A percentile compares a stretch with the other conserved stretches of the same genome.
Conservation (phyloP, 2,113 vertebrate species). For the Ptilonorhynchus violaceus region DNA sequence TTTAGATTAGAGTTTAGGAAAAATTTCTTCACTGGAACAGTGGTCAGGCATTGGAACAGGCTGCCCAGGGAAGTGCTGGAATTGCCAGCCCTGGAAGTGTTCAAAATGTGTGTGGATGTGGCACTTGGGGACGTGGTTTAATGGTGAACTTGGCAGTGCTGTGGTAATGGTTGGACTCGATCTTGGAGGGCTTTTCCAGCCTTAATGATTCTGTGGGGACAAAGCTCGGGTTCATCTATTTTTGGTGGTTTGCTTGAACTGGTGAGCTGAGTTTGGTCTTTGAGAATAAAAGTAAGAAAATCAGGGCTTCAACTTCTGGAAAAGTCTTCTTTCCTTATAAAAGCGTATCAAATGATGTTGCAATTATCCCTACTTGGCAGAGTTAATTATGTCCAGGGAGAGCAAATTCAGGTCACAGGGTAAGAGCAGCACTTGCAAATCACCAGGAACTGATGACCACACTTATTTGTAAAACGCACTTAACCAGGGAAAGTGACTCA, state of each 20-base stretch:
- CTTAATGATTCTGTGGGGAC: not conserved
- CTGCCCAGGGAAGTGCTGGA: not conserved
- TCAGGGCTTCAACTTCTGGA: not conserved
- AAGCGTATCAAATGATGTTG: not conserved
- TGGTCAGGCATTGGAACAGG: not conserved
- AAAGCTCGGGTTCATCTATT: not conserved
- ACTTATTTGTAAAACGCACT: not conserved
- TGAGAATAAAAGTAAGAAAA: not conserved
- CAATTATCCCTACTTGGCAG: slow-evolving; percentile 29
- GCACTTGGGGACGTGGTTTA: not conserved
- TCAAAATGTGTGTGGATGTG: not conserved
- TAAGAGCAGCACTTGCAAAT: not conserved
- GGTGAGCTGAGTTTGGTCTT: not conserved
- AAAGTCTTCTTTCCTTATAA: not conserved
- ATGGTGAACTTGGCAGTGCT: not conserved
- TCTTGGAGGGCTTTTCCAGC: not conserved
- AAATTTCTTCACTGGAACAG: not conserved
- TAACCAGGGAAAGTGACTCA: slow-evolving; percentile 44
- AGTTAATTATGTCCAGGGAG: slow-evolving; percentile 49
- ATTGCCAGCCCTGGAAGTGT: not conserved
- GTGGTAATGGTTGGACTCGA: accelerated
- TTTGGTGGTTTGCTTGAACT: not conserved
- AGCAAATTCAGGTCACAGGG: slow-evolving; percentile 11
- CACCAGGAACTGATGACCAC: slow-evolving; percentile 46
- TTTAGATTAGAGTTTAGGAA: not conserved